These are phyloP conservation scores for Pionites leucogaster DNA, from an alignment of 2,113 vertebrate genomes.

Conservation along the genomic window DNA sequence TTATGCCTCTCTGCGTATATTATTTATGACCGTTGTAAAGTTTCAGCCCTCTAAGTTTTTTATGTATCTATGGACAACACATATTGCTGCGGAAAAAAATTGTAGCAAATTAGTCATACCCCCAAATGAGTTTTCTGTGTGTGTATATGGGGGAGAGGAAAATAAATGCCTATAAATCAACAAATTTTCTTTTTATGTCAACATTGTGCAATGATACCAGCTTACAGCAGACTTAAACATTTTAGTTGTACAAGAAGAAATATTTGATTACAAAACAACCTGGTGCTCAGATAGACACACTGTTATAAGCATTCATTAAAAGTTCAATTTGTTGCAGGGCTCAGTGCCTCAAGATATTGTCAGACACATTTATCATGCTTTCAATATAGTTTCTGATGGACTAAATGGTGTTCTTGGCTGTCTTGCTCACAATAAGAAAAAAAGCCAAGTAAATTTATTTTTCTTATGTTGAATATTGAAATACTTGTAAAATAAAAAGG, in stretches of 20 bases:
- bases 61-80: not conserved
- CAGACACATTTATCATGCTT: not conserved
- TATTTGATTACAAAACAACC: not conserved
- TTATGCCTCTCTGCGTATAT: not conserved
- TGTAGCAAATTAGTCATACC: not conserved
- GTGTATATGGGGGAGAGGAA: not conserved
- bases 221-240: not conserved
- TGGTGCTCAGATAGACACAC: not conserved
- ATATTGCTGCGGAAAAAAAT: not conserved
- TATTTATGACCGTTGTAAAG: not conserved
- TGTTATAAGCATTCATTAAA: slow-evolving; percentile 6
- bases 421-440: not conserved
- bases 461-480: not conserved
- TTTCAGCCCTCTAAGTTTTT: not conserved
- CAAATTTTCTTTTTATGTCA: not conserved
- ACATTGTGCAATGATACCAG: not conserved
- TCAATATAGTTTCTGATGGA: not conserved
- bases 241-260: not conserved
- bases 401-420: not conserved
- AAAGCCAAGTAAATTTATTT: not conserved
- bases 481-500: not conserved
- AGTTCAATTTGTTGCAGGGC: not conserved
- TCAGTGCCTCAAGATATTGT: not conserved
- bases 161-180: not conserved
- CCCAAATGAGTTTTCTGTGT: not conserved